A percentile compares a stretch with the other conserved stretches of the same genome.
phyloP scores from a whole-genome alignment of 2,113 vertebrate species.

The Trogon melanurus region DNA sequence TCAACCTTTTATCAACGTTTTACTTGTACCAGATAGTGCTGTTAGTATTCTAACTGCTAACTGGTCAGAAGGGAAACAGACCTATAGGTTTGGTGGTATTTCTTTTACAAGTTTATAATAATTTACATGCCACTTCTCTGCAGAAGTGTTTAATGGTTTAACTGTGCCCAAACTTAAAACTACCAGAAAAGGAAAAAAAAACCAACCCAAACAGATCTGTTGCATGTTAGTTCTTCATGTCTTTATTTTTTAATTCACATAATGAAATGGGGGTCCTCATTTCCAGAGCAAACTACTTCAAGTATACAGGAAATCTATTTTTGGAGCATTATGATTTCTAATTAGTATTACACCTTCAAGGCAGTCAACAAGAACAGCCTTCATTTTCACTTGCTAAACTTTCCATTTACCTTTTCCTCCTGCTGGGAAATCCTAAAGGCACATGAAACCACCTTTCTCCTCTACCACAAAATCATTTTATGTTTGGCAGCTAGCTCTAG shows the following conservation, averaged over 20 bases:
- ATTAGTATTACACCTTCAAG: slow-evolving; percentile 29
- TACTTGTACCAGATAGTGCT: background rate
- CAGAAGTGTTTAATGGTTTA: background rate
- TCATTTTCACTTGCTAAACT: slow-evolving; percentile 44
- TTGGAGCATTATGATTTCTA: slow-evolving; percentile 32
- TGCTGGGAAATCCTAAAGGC: slow-evolving; percentile 42
- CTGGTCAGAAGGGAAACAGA: background rate
- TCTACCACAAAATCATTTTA: slow-evolving; percentile 47
- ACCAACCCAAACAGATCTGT: background rate
- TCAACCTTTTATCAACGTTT: background rate
- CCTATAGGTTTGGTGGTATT: background rate
- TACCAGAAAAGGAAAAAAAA: background rate
- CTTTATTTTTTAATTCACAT: background rate
- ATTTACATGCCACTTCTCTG: background rate
- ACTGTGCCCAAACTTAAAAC: background rate
- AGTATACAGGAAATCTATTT: slow-evolving; percentile 11
- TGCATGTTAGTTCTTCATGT: background rate
- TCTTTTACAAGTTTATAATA: background rate
- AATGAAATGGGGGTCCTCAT: background rate
- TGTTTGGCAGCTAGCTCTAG: slow-evolving; percentile 6
- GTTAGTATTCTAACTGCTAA: background rate
- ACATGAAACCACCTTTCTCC: background rate
- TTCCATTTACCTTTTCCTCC: slow-evolving; percentile 47
- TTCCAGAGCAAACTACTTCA: slow-evolving; percentile 1
- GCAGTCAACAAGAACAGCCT: slow-evolving; percentile 17